phyloP scores from a whole-genome alignment of 2,888 invertebrate species.

The Mythimna lalbum region DNA sequence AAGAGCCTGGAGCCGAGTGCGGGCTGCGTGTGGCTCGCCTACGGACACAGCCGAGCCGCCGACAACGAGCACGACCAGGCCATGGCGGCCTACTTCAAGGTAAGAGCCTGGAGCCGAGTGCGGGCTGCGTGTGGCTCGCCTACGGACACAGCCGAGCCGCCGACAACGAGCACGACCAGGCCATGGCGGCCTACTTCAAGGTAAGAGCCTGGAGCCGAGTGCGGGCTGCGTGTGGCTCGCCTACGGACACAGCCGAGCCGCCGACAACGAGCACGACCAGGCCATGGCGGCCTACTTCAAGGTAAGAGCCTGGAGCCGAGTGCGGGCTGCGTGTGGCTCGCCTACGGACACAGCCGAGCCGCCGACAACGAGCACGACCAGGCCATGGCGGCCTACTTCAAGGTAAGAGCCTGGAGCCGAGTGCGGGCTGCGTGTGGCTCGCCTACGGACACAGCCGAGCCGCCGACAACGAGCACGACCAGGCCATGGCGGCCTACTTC shows the following conservation, averaged over 20 bases:
- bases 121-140: too few species aligned
- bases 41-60: too few species aligned
- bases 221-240: too few species aligned
- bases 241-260: too few species aligned
- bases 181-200: conserved; percentile 93
- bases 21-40: too few species aligned
- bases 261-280: conserved; percentile 98
- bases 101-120: too few species aligned
- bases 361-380: conserved; percentile 99
- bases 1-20: too few species aligned
- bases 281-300: conserved; percentile 94
- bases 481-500: conserved; percentile 99
- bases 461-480: conserved; percentile 99
- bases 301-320: too few species aligned
- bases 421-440: conserved; percentile 97
- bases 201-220: too few species aligned
- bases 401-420: conserved; percentile 80
- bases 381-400: conserved; percentile 99
- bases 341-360: conserved; percentile 98
- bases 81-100: conserved; percentile 92
- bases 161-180: conserved; percentile 99
- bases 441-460: conserved; percentile 99
- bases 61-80: conserved; percentile 99
- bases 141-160: too few species aligned
- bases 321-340: too few species aligned